Percentiles rank a stretch among this genome's conserved stretches.
These are phyloP conservation scores for Channa argus DNA, from an alignment of 2,113 vertebrate genomes.

Conservation along the genomic window DNA sequence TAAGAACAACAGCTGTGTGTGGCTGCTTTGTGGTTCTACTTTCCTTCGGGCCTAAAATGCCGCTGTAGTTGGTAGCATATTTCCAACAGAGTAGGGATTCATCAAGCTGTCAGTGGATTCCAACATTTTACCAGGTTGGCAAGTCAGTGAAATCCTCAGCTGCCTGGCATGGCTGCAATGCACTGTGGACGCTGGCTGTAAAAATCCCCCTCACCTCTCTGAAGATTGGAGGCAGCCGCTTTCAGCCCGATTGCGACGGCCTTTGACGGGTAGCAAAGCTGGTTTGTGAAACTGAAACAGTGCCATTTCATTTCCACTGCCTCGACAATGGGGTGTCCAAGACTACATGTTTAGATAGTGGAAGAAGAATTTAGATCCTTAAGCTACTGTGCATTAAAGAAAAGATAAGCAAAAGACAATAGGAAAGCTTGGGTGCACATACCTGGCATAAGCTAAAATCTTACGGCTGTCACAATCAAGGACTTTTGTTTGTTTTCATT, in stretches of 20 bases:
- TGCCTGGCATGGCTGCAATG: slow-evolving; percentile 30
- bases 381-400: too few species aligned
- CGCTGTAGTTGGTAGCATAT: slow-evolving; percentile 25
- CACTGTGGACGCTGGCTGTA: slow-evolving; percentile 20
- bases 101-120: slow-evolving; percentile 50
- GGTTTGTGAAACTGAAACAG: slow-evolving; percentile 11
- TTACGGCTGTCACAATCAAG: too few species aligned
- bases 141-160: slow-evolving; percentile 34
- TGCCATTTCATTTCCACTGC: background rate
- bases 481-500: too few species aligned
- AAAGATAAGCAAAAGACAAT: too few species aligned
- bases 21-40: slow-evolving; percentile 21
- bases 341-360: too few species aligned
- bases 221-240: slow-evolving; percentile 32
- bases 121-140: slow-evolving; percentile 33
- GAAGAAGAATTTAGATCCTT: too few species aligned
- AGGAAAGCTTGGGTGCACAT: too few species aligned
- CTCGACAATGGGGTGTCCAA: too few species aligned
- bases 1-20: slow-evolving; percentile 29
- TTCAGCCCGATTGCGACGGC: slow-evolving; percentile 1
- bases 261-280: slow-evolving; percentile 9
- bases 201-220: slow-evolving; percentile 9
- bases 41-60: slow-evolving; percentile 29
- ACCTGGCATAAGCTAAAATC: too few species aligned
- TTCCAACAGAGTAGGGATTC: slow-evolving; percentile 33